Evolutionary conservation across 2,797 vertebrate species (phyloP).

Genomic region (Trachops cirrhosus): DNA sequence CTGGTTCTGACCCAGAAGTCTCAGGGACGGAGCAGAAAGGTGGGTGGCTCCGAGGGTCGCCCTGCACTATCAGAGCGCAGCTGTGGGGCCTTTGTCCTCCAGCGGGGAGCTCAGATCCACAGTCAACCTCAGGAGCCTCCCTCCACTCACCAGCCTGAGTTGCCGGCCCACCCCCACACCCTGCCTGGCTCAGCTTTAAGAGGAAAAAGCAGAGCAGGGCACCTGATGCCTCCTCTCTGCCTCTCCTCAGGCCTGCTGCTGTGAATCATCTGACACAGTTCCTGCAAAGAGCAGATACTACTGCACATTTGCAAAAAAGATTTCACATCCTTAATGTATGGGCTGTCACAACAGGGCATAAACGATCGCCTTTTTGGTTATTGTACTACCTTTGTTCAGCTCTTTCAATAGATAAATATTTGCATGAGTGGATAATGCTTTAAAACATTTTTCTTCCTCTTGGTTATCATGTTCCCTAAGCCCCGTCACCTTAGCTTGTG

Average conservation of each 20-base stretch:
- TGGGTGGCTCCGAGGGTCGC: neutral
- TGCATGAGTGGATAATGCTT: neutral
- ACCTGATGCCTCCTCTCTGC: neutral
- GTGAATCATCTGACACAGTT: neutral
- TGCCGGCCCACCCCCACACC: neutral
- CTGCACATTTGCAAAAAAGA: neutral
- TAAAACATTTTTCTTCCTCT: slow-evolving; percentile 1
- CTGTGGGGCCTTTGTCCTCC: neutral
- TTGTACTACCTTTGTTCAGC: neutral
- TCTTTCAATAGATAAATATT: neutral
- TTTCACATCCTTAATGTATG: neutral
- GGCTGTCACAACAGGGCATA: neutral
- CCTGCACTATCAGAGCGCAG: neutral
- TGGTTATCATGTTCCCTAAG: neutral
- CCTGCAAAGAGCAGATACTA: neutral
- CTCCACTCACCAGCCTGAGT: neutral
- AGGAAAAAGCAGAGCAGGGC: neutral
- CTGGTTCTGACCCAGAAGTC: neutral
- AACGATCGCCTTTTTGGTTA: neutral
- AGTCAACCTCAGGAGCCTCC: neutral
- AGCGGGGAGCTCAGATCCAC: neutral
- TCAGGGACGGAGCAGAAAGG: neutral
- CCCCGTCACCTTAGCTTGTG: neutral
- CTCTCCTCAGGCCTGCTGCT: neutral
- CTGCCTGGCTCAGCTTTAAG: neutral